These are phyloP conservation scores for Lagocephalus sceleratus DNA, from an alignment of 2,797 vertebrate genomes.

Conservation along the genomic window DNA sequence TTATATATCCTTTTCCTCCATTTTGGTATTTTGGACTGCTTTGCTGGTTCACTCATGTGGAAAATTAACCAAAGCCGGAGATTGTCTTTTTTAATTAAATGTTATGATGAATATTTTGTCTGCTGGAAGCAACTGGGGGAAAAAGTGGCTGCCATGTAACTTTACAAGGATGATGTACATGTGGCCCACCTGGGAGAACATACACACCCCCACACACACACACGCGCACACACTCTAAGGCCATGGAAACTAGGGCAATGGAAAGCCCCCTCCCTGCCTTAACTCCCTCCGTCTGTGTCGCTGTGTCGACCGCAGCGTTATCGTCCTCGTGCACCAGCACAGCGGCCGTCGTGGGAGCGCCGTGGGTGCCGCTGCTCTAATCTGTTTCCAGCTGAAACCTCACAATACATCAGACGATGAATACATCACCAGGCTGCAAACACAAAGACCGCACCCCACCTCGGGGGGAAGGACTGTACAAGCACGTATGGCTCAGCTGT, in stretches of 20 bases:
- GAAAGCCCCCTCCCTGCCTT: constrained; percentile 48
- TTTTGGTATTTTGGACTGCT: too few species aligned
- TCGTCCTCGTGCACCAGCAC: constrained; percentile 13
- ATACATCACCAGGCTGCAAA: neutral
- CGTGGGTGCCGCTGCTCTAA: constrained; percentile 5
- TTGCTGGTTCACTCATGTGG: too few species aligned
- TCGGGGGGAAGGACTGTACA: neutral
- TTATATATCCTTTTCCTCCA: too few species aligned
- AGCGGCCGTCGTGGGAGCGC: constrained; percentile 8
- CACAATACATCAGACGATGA: constrained; percentile 4
- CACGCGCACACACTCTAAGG: constrained; percentile 4
- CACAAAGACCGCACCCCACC: neutral
- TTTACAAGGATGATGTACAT: constrained; percentile 39
- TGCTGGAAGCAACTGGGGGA: constrained; percentile 28
- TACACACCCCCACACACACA: neutral
- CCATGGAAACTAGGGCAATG: constrained; percentile 45
- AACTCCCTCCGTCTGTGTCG: constrained; percentile 13
- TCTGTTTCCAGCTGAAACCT: constrained; percentile 20
- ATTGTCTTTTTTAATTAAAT: too few species aligned
- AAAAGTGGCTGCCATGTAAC: constrained; percentile 42
- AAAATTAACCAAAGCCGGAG: too few species aligned
- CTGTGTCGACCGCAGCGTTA: constrained; percentile 23
- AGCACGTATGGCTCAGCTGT: neutral
- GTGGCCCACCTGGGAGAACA: constrained; percentile 38
- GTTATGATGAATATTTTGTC: neutral